Evolutionary conservation across 2,888 invertebrate species (phyloP).

Genomic region (Scrobipalpa atriplicella): DNA sequence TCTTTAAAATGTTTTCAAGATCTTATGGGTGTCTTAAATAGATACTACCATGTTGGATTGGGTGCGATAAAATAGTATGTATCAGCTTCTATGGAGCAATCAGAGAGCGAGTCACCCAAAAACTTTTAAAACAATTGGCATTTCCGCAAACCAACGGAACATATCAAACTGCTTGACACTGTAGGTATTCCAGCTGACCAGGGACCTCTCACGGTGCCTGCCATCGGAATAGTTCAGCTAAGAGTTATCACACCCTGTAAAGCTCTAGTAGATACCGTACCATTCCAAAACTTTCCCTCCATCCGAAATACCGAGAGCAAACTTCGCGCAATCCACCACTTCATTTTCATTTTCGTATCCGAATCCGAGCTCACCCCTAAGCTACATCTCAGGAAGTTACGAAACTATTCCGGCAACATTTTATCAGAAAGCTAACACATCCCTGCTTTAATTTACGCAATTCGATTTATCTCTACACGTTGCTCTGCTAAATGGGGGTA

Average conservation of each 20-base stretch:
- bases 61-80: too few species aligned
- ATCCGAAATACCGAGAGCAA: background rate
- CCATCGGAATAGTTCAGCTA: too few species aligned
- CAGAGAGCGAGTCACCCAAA: too few species aligned
- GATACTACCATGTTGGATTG: background rate
- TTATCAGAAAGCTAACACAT: constrained; percentile 28
- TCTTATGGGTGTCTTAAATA: background rate
- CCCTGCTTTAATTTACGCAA: constrained; percentile 39
- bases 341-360: constrained; percentile 11
- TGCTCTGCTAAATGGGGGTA: constrained; percentile 46
- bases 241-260: too few species aligned
- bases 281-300: background rate
- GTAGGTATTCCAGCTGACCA: too few species aligned
- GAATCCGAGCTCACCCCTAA: background rate
- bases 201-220: too few species aligned
- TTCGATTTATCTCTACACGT: constrained; percentile 45
- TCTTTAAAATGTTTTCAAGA: constrained; percentile 10
- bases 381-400: constrained; percentile 16
- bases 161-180: too few species aligned
- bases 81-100: too few species aligned
- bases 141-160: too few species aligned
- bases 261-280: too few species aligned
- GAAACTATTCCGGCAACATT: constrained; percentile 24
- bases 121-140: too few species aligned
- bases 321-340: background rate